phyloP scores from a whole-genome alignment of 2,888 invertebrate genomes.

The Dolichopus griseipennis region DNA sequence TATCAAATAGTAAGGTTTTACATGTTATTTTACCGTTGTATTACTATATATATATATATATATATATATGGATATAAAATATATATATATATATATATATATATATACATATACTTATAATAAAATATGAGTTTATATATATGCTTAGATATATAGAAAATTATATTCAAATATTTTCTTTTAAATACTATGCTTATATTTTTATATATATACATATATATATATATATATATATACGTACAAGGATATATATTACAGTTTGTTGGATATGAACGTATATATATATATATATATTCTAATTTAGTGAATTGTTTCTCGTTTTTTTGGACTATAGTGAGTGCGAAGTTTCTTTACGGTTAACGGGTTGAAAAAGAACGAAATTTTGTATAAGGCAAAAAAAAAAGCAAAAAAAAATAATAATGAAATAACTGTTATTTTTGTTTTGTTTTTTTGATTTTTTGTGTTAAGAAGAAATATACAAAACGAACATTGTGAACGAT shows the following conservation, averaged over 20 bases:
- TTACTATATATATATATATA: background rate
- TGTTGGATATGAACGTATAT: background rate
- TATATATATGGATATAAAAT: too few species aligned
- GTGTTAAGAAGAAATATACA: too few species aligned
- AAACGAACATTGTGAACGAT: too few species aligned
- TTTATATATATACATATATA: background rate
- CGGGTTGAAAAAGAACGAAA: background rate
- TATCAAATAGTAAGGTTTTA: conserved; percentile 8
- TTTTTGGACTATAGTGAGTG: background rate
- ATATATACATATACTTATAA: too few species aligned
- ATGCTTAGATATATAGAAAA: too few species aligned
- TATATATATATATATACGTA: background rate
- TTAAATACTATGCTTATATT: too few species aligned
- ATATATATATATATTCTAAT: conserved; percentile 2
- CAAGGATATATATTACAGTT: too few species aligned
- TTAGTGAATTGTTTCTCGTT: background rate
- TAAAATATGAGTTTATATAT: too few species aligned
- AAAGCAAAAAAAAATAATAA: too few species aligned
- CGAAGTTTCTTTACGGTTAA: background rate
- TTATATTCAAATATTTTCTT: too few species aligned
- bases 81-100: too few species aligned
- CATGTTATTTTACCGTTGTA: background rate
- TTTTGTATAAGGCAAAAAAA: background rate
- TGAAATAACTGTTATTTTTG: background rate
- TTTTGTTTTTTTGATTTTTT: background rate